Percentiles rank a stretch among this genome's conserved stretches.
These are phyloP conservation scores for Calephelis virginiensis DNA, from an alignment of 1,140 invertebrate species.

Conservation along the genomic window DNA sequence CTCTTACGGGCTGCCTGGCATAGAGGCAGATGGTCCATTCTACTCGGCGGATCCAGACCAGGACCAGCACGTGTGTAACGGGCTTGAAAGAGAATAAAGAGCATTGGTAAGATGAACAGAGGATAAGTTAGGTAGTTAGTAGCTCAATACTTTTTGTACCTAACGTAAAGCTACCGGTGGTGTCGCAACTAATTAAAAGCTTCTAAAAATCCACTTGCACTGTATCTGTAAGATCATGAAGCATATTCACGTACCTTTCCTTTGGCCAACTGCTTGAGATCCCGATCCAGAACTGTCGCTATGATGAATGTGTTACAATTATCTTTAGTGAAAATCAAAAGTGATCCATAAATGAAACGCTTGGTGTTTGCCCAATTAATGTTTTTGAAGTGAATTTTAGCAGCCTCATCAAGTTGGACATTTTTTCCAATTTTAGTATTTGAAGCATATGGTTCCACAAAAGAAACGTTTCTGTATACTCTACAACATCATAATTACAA, in stretches of 20 bases:
- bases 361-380: constrained; percentile 64
- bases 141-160: too few species aligned
- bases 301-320: constrained; percentile 84
- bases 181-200: too few species aligned
- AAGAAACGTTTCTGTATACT: constrained; percentile 47
- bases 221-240: too few species aligned
- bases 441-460: constrained; percentile 45
- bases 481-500: constrained; percentile 35
- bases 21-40: too few species aligned
- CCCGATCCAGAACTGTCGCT: constrained; percentile 82
- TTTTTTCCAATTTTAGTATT: constrained; percentile 42
- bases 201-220: too few species aligned
- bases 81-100: too few species aligned
- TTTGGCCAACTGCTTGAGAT: constrained; percentile 64
- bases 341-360: constrained; percentile 84
- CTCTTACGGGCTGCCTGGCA: too few species aligned
- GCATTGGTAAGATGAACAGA: too few species aligned
- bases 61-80: too few species aligned
- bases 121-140: too few species aligned
- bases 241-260: constrained; percentile 63
- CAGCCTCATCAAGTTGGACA: constrained; percentile 48
- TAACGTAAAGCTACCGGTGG: too few species aligned
- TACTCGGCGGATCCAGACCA: too few species aligned
- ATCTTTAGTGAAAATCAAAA: constrained; percentile 84
- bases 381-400: constrained; percentile 39